Percentiles rank a stretch among this genome's conserved stretches.
These are phyloP conservation scores for Diplodus puntazzo DNA, from an alignment of 2,797 vertebrate genomes.

Conservation along the genomic window DNA sequence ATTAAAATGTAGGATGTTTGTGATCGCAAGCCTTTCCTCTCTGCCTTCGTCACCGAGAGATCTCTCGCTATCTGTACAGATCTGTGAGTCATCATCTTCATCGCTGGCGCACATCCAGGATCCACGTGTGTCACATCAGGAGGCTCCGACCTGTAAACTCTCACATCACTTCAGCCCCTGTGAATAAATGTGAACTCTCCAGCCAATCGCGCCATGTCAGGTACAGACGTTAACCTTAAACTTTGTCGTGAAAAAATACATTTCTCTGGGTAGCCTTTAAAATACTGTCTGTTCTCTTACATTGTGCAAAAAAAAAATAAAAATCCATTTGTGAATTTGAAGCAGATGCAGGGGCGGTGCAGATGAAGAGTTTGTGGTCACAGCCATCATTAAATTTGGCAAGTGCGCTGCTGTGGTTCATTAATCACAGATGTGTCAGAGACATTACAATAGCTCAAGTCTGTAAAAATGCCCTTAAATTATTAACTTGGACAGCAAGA, in stretches of 20 bases:
- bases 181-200: neutral
- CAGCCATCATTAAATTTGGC: constrained; percentile 15
- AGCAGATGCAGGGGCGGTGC: constrained; percentile 43
- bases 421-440: constrained; percentile 41
- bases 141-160: constrained; percentile 17
- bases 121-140: constrained; percentile 37
- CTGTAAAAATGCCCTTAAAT: neutral
- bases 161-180: constrained; percentile 29
- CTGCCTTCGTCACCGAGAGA: neutral
- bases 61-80: constrained; percentile 27
- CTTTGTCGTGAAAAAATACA: too few species aligned
- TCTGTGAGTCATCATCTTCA: constrained; percentile 52
- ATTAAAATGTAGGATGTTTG: constrained; percentile 8
- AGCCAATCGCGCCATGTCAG: neutral
- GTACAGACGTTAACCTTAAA: neutral
- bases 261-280: constrained; percentile 12
- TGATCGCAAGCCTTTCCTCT: constrained; percentile 30
- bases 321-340: constrained; percentile 30
- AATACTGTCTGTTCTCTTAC: constrained; percentile 5
- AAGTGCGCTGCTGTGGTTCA: constrained; percentile 17
- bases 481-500: neutral
- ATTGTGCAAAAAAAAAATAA: constrained; percentile 28
- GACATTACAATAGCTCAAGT: constrained; percentile 17
- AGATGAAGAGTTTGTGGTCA: neutral
- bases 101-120: constrained; percentile 6